Evolutionary conservation across 2,113 vertebrate species (phyloP).

Genomic region (Erythrocercus mccallii): DNA sequence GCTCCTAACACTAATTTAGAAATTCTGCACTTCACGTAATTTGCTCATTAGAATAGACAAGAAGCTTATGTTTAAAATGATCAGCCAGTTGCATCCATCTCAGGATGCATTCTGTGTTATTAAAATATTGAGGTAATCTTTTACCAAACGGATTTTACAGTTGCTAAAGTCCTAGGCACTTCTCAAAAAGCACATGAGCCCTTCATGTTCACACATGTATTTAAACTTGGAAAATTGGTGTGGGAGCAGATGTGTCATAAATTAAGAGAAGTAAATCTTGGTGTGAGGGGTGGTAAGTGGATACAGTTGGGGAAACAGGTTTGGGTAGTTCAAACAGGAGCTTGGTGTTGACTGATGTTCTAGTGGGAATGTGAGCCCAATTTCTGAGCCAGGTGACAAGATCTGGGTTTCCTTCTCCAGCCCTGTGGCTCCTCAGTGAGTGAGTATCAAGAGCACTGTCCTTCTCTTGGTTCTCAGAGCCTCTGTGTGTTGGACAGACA

Average conservation of each 20-base stretch:
- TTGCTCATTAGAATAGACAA: background rate
- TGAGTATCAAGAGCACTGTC: background rate
- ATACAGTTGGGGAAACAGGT: background rate
- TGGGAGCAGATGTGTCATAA: background rate
- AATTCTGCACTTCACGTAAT: background rate
- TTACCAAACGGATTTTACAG: background rate
- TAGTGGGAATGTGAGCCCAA: background rate
- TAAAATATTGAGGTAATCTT: background rate
- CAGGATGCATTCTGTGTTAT: background rate
- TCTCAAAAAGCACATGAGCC: background rate
- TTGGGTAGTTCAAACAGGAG: background rate
- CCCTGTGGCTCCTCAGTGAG: background rate
- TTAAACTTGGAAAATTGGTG: background rate
- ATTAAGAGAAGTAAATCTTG: background rate
- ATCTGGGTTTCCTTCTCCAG: background rate
- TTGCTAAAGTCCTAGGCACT: background rate
- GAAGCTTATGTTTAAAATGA: background rate
- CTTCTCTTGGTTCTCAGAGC: background rate
- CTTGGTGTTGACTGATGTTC: background rate
- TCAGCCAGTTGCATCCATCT: background rate
- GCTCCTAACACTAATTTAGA: background rate
- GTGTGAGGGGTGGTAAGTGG: background rate
- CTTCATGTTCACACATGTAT: background rate
- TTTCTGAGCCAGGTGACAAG: background rate
- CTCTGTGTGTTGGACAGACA: rapidly evolving